A percentile compares a stretch with the other conserved stretches of the same genome.
Conservation (phyloP, 2,888 invertebrate species). For the Oligia latruncula region DNA sequence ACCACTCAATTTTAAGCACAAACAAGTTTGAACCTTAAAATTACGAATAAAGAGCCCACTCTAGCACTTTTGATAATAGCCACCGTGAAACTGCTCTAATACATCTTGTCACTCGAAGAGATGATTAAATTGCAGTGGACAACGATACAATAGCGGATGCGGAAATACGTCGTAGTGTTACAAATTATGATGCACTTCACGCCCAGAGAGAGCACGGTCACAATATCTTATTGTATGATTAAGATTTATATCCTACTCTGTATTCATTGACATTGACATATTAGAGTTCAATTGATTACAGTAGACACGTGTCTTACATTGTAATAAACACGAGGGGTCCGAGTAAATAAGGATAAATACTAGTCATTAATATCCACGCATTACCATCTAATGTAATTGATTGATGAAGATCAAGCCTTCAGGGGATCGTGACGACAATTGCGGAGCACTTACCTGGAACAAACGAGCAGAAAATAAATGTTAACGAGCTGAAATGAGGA, state of each 20-base stretch:
- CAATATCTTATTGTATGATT: slow-evolving; percentile 59
- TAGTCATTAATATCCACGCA: slow-evolving; percentile 40
- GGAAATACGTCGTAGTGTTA: slow-evolving; percentile 81
- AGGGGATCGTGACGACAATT: slow-evolving; percentile 62
- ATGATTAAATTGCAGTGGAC: slow-evolving; percentile 84
- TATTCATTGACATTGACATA: slow-evolving; percentile 63
- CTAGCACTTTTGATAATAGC: slow-evolving; percentile 62
- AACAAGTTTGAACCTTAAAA: slow-evolving; percentile 82
- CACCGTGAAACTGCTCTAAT: slow-evolving; percentile 80
- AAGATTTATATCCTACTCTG: slow-evolving; percentile 58
- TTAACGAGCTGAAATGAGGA: slow-evolving; percentile 67
- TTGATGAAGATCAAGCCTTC: slow-evolving; percentile 69
- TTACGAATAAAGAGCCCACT: slow-evolving; percentile 66
- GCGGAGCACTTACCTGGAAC: slow-evolving; percentile 78
- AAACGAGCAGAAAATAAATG: slow-evolving; percentile 72
- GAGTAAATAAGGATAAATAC: slow-evolving; percentile 51
- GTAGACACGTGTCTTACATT: slow-evolving; percentile 61
- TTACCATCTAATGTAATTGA: slow-evolving; percentile 56
- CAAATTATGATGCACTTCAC: slow-evolving; percentile 73
- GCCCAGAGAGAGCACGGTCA: slow-evolving; percentile 53
- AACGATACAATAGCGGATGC: slow-evolving; percentile 79
- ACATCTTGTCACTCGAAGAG: slow-evolving; percentile 84
- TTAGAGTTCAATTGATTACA: slow-evolving; percentile 60
- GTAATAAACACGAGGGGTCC: slow-evolving; percentile 55
- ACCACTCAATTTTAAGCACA: slow-evolving; percentile 74